Percentiles rank a stretch among this genome's conserved stretches.
These are phyloP conservation scores for Microctonus aethiopoides DNA, from an alignment of 2,888 invertebrate species.

Conservation along the genomic window DNA sequence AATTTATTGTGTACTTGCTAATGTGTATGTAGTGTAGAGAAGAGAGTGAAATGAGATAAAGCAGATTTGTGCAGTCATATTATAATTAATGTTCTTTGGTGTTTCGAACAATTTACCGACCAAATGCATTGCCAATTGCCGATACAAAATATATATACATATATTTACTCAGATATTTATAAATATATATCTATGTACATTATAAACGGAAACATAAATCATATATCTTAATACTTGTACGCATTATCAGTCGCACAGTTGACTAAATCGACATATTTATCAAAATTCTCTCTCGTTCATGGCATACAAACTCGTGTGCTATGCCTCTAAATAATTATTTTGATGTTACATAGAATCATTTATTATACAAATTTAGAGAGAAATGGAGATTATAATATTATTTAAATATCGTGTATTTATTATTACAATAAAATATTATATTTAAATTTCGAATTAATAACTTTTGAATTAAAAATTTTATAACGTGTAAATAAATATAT, in stretches of 20 bases:
- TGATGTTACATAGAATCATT: too few relatives aligned
- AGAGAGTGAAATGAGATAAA: slow-evolving; percentile 10
- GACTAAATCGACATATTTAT: slow-evolving; percentile 61
- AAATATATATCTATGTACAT: slow-evolving; percentile 30
- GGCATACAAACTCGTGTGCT: not conserved
- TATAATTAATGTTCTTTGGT: slow-evolving; percentile 30
- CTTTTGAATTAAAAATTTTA: too few relatives aligned
- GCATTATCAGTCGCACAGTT: slow-evolving; percentile 60
- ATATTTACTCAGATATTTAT: too few relatives aligned
- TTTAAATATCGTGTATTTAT: too few relatives aligned
- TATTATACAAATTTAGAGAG: too few relatives aligned
- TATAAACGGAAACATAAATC: slow-evolving; percentile 58
- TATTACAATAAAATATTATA: too few relatives aligned
- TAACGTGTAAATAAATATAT: too few relatives aligned
- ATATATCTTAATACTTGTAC: slow-evolving; percentile 56
- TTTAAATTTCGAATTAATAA: too few relatives aligned
- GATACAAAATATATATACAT: too few relatives aligned
- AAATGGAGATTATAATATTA: too few relatives aligned
- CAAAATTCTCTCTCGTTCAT: slow-evolving; percentile 55
- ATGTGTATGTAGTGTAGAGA: not conserved
- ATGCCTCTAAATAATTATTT: too few relatives aligned
- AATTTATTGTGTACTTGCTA: not conserved
- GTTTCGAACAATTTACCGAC: slow-evolving; percentile 58
- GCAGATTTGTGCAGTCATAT: slow-evolving; percentile 17
- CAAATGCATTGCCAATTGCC: slow-evolving; percentile 52